Base-by-base conservation (phyloP, 1,140 invertebrate genomes). In the Diachasma alloeum region DNA sequence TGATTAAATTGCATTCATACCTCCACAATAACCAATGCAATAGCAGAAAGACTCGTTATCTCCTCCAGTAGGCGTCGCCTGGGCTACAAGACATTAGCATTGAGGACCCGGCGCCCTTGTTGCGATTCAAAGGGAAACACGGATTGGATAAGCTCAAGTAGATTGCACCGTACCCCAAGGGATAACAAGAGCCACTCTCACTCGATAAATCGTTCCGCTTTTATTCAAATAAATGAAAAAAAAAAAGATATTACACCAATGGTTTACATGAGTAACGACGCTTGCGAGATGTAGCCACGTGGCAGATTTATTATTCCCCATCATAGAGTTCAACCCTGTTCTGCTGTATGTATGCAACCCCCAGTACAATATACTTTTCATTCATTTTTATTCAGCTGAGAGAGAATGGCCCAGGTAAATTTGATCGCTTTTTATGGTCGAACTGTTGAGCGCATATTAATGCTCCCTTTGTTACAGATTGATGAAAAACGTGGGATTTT, bases 381-480 rank as follows among this genome's bases (percentile, higher is more conserved):
- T 59, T 19, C 53, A 63, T 63, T 63, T 63, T 63, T 63, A 19
- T 63, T 63, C 24, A 26, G 3, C 19, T 15, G 11, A 26, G 59
- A 13, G 19, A 63, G 59, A 63, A 63, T 63, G 59, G 59, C 19
- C 11, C 13, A 22, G 59, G 24, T 63, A 63, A 63, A 63, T 63
- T 63, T 63, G 59, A 63, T 63, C 59, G 59, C 5, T 63, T 63
- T 63, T 63, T 63, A 63, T 63, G 59, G 59, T 26, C 10, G 59
- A 63, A 63, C 59, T 63, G 59, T 63, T 63, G 22, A 63, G 24
- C 59, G 59, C 59, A 63, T 63, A 63, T 63, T 63, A 63, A 63
- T 63, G 24, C 24, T 24, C 19, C 59, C 24, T 63, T 63, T 63
- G 59, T 31, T 9, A 15, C 4, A 19, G 59, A 63, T 26, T 26